These are phyloP conservation scores for Spheniscus mendiculus DNA, from an alignment of 2,113 vertebrate species.

Conservation along the genomic window DNA sequence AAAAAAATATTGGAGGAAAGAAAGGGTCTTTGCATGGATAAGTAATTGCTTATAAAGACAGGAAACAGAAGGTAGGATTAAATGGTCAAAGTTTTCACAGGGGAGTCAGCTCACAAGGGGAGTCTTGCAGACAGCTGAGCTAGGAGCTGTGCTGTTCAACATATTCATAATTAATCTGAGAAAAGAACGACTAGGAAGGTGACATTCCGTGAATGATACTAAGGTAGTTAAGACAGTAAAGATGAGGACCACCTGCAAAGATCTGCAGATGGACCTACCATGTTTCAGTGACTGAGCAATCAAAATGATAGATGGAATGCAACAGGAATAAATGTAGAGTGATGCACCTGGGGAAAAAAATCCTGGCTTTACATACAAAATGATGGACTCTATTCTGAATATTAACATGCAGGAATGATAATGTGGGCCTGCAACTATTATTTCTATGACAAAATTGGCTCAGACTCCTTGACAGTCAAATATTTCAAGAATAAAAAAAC, in stretches of 20 bases:
- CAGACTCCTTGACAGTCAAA: not conserved
- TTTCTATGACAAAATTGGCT: not conserved
- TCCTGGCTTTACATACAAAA: not conserved
- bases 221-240: not conserved
- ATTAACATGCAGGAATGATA: not conserved
- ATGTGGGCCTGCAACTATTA: not conserved
- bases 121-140: not conserved
- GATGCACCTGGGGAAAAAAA: not conserved
- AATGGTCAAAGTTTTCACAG: not conserved
- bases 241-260: not conserved
- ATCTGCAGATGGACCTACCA: constrained; percentile 1
- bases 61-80: not conserved
- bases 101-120: not conserved
- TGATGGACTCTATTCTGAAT: not conserved
- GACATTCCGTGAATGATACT: not conserved
- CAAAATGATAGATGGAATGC: not conserved
- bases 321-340: not conserved
- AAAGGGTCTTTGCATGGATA: not conserved
- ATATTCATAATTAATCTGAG: no score
- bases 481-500: not conserved
- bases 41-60: not conserved
- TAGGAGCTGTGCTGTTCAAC: not conserved
- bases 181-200: not conserved
- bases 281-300: not conserved
- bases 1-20: not conserved